A percentile compares a stretch with the other conserved stretches of the same genome.
Evolutionary conservation across 2,113 vertebrate genomes (phyloP).

Genomic region (Siniperca knerii): DNA sequence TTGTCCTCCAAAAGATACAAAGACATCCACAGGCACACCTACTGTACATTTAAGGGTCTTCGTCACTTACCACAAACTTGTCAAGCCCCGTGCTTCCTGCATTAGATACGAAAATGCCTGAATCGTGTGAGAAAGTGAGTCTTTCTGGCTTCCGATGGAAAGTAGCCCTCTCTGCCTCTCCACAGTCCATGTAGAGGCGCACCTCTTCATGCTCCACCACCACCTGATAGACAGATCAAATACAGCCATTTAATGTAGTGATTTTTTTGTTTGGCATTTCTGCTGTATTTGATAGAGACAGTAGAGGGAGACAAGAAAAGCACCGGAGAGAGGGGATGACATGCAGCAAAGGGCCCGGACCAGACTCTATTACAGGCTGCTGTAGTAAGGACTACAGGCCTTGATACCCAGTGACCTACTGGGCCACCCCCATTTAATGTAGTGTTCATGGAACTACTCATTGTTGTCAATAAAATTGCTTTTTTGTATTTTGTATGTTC

Average conservation of each 20-base stretch:
- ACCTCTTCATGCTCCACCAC: conserved; percentile 86
- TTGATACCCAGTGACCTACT: too few species aligned
- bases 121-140: conserved; percentile 89
- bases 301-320: too few species aligned
- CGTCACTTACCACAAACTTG: conserved; percentile 90
- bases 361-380: too few species aligned
- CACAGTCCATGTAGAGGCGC: conserved; percentile 92
- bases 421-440: too few species aligned
- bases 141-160: conserved; percentile 83
- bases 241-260: not conserved
- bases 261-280: too few species aligned
- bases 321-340: too few species aligned
- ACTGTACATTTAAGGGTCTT: not conserved
- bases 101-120: conserved; percentile 95
- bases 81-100: conserved; percentile 91
- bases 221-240: conserved; percentile 66
- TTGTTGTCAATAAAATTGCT: not conserved
- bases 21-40: not conserved
- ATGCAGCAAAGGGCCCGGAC: too few species aligned
- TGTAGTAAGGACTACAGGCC: too few species aligned
- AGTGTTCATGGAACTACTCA: not conserved
- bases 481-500: too few species aligned
- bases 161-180: conserved; percentile 85
- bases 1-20: not conserved
- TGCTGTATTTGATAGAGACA: too few species aligned